Percentiles rank a stretch among this genome's conserved stretches.
phyloP scores from a whole-genome alignment of 2,888 invertebrate species.

The Clivina fossor region DNA sequence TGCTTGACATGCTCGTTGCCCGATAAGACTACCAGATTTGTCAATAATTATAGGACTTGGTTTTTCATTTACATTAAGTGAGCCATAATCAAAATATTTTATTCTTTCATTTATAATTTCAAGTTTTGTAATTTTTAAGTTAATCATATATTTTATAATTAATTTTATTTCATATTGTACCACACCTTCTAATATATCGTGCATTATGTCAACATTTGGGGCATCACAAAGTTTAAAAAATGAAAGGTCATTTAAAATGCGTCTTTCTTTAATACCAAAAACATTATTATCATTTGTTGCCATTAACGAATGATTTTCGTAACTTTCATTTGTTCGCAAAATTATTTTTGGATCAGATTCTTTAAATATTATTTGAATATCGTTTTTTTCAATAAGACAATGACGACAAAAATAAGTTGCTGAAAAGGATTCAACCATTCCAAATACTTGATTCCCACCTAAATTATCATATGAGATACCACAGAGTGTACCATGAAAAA shows the following conservation, averaged over 20 bases:
- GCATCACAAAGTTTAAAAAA: slow-evolving; percentile 37
- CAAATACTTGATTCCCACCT: slow-evolving; percentile 32
- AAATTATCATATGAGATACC: slow-evolving; percentile 38
- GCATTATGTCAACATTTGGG: slow-evolving; percentile 39
- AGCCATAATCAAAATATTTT: slow-evolving; percentile 26
- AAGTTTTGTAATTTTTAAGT: slow-evolving; percentile 10
- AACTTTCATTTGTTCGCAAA: slow-evolving; percentile 29
- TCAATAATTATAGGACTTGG: slow-evolving; percentile 28
- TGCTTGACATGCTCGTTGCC: slow-evolving; percentile 32
- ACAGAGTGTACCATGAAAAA: slow-evolving; percentile 30
- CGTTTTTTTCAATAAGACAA: slow-evolving; percentile 34
- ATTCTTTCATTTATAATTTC: slow-evolving; percentile 27
- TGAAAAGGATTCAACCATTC: slow-evolving; percentile 38
- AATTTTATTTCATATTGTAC: slow-evolving; percentile 35
- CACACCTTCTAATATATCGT: slow-evolving; percentile 39
- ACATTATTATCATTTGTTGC: slow-evolving; percentile 5
- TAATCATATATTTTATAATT: slow-evolving; percentile 24
- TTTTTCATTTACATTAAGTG: slow-evolving; percentile 18
- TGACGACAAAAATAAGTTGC: slow-evolving; percentile 38
- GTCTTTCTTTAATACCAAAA: slow-evolving; percentile 36
- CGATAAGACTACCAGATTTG: slow-evolving; percentile 28
- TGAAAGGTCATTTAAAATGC: slow-evolving; percentile 36
- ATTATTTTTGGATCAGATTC: slow-evolving; percentile 13
- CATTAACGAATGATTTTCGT: slow-evolving; percentile 12
- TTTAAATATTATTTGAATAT: slow-evolving; percentile 25